Conservation (phyloP, 1,140 invertebrate genomes). For the Ptiloglossa arizonensis region DNA sequence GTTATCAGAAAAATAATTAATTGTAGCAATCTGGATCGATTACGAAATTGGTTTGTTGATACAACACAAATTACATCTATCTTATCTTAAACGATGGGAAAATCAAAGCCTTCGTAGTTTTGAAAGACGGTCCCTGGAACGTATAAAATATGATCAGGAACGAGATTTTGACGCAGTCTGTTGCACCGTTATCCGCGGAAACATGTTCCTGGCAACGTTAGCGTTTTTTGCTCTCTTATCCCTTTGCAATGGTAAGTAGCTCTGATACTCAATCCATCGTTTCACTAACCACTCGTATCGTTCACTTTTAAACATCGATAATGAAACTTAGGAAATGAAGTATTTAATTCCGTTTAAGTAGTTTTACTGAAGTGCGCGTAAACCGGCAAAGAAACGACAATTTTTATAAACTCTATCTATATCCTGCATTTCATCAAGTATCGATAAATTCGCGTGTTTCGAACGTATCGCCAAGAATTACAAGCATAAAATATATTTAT, state of each 20-base stretch:
- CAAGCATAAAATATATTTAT: no score
- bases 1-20: slow-evolving; percentile 34
- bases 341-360: no score
- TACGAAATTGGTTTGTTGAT: slow-evolving; percentile 20
- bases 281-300: not conserved
- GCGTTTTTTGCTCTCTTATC: not conserved
- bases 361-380: no score
- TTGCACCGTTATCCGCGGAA: not conserved
- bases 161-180: not conserved
- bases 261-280: not conserved
- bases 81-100: not conserved
- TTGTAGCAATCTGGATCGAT: slow-evolving; percentile 9
- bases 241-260: slow-evolving; percentile 8
- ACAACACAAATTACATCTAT: slow-evolving; percentile 16
- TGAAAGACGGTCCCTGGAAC: not conserved
- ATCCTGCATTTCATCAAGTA: no score
- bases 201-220: slow-evolving; percentile 8
- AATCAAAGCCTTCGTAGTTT: not conserved
- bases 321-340: not conserved
- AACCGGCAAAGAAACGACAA: no score
- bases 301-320: not conserved
- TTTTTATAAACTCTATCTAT: no score
- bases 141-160: slow-evolving; percentile 15
- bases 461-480: no score
- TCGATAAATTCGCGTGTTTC: no score